phyloP scores from a whole-genome alignment of 2,888 invertebrate species.

The Tineola bisselliella region DNA sequence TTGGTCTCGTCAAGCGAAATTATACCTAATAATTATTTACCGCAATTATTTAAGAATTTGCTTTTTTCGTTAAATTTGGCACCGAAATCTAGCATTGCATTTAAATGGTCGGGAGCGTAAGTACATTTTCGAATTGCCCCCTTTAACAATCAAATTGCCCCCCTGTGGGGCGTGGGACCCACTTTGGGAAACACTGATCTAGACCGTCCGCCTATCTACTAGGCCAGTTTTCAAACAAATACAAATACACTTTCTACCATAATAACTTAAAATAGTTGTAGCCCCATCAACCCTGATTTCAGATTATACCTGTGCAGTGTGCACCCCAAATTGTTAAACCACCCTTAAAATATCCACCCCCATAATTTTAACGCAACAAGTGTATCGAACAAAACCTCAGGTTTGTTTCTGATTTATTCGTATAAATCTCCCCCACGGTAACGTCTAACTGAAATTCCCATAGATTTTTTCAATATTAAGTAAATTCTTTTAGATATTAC shows the following conservation, averaged over 20 bases:
- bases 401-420: slow-evolving; percentile 64
- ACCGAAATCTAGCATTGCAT: no score
- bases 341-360: slow-evolving; percentile 54
- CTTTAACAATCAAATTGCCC: no score
- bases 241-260: not conserved
- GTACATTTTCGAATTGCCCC: no score
- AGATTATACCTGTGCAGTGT: slow-evolving; percentile 7
- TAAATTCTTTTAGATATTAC: not conserved
- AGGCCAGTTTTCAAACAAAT: no score
- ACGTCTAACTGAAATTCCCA: slow-evolving; percentile 64
- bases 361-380: slow-evolving; percentile 51
- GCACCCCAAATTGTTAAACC: slow-evolving; percentile 41
- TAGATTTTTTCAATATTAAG: slow-evolving; percentile 24
- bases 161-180: no score
- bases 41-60: no score
- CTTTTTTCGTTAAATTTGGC: no score
- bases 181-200: no score
- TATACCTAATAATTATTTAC: no score
- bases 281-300: not conserved
- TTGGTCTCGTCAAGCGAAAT: no score
- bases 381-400: slow-evolving; percentile 52
- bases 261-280: not conserved
- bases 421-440: slow-evolving; percentile 40
- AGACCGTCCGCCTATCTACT: no score
- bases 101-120: no score